Percentiles rank a stretch among this genome's conserved stretches.
These are phyloP conservation scores for Scotopteryx bipunctaria DNA, from an alignment of 2,888 invertebrate genomes.

Conservation along the genomic window DNA sequence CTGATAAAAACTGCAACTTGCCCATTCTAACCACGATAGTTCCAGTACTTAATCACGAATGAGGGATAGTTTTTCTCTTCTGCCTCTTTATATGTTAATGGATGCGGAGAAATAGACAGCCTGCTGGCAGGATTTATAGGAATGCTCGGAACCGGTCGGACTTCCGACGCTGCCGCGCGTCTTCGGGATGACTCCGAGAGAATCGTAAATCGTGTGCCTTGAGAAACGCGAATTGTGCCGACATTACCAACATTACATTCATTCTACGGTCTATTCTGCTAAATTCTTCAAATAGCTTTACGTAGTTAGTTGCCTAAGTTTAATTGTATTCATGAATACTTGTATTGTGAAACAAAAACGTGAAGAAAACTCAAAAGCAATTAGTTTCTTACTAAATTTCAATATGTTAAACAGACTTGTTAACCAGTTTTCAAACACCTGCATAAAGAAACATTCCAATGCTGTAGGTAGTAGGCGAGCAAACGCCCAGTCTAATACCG, in stretches of 20 bases:
- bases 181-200: constrained; percentile 33
- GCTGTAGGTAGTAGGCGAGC: constrained; percentile 14
- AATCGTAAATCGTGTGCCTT: constrained; percentile 34
- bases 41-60: constrained; percentile 35
- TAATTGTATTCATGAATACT: too few relatives aligned
- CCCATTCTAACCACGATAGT: constrained; percentile 11
- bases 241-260: constrained; percentile 36
- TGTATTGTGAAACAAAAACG: too few relatives aligned
- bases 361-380: constrained; percentile 15
- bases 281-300: constrained; percentile 20
- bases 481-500: constrained; percentile 17
- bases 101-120: constrained; percentile 43
- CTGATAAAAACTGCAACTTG: constrained; percentile 1
- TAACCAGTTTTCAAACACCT: constrained; percentile 25
- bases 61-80: constrained; percentile 39
- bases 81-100: constrained; percentile 40
- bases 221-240: constrained; percentile 30
- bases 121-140: constrained; percentile 61
- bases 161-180: constrained; percentile 55
- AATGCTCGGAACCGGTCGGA: constrained; percentile 67
- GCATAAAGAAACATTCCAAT: constrained; percentile 18
- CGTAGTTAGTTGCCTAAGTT: neutral
- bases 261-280: constrained; percentile 32
- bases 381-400: constrained; percentile 5
- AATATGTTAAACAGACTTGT: constrained; percentile 24